These are phyloP conservation scores for Pseudoips prasinana DNA, from an alignment of 2,888 invertebrate genomes.

Conservation along the genomic window DNA sequence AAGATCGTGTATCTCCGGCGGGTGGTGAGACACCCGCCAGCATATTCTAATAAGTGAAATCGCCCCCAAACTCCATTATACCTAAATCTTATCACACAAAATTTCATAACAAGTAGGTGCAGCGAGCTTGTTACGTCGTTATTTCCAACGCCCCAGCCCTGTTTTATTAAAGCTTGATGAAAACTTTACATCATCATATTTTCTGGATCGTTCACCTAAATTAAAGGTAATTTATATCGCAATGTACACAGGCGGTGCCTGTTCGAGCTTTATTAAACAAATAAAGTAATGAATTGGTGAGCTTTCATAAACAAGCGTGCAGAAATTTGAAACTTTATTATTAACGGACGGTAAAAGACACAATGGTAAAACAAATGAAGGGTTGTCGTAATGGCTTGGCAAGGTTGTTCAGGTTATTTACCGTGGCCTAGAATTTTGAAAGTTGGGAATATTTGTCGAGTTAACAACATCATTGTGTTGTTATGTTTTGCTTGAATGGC, in stretches of 20 bases:
- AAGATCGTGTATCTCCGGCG: too few species aligned
- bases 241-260: conserved; percentile 58
- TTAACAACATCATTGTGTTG: conserved; percentile 21
- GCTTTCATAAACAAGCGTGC: conserved; percentile 66
- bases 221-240: conserved; percentile 78
- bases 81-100: conserved; percentile 28
- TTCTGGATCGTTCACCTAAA: conserved; percentile 75
- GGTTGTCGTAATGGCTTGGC: conserved; percentile 33
- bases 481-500: conserved; percentile 18
- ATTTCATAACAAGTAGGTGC: conserved; percentile 47
- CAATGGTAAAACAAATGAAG: conserved; percentile 48
- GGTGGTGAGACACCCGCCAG: not conserved
- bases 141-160: conserved; percentile 30
- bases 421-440: conserved; percentile 31
- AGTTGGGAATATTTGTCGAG: conserved; percentile 22
- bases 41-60: conserved; percentile 29
- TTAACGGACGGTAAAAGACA: conserved; percentile 54
- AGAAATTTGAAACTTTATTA: conserved; percentile 67
- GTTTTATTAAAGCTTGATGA: conserved; percentile 68
- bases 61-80: conserved; percentile 17
- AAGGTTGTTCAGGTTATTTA: conserved; percentile 27
- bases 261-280: conserved; percentile 75
- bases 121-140: conserved; percentile 34
- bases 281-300: conserved; percentile 74
- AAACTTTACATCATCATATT: conserved; percentile 77